Base-by-base conservation (phyloP, 2,888 invertebrate genomes). In the Cylindroiulus punctatus region DNA sequence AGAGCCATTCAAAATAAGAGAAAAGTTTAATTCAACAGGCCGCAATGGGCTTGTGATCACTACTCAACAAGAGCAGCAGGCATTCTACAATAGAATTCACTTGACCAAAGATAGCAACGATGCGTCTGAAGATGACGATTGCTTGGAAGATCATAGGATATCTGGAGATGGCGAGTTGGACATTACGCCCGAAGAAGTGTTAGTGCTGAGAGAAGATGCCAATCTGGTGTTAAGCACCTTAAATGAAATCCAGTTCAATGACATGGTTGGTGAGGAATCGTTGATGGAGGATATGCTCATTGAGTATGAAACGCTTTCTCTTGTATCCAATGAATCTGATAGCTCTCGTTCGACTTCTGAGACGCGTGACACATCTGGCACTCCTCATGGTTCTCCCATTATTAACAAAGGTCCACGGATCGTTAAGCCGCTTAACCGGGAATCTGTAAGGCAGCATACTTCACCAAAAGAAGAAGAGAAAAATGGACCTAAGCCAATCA, bases 261-360 rank as follows among this genome's bases (percentile, higher is more conserved):
- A 90, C 83, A 88, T 88, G 19, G 83, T 42, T 32, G 88, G 88
- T 22, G 89, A 89, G 83, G 88, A 88, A 12, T 88, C 88, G 84
- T 88, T 88, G 26, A 90, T 90, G 84, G 92, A 92, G 87, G 92
- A 93, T 86, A 90, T 91, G 87, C 90, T 92, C 86, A 88, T 93
- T 36, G 94, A 94, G 88, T 93, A 93, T 88, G 94, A 94, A 90
- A 94, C 93, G 0, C 89, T 95, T 88, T 95, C 95, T 89, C 90
- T 94, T 81, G 94, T 95, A 0, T 94, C 95, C 86, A 94, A 94
- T 89, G 95, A 95, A 87, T 94, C 94, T 86, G 94, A 94, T 32
- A 87, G 84, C 88, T 94, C 94, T 32, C 94, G 95, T 90, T 92
- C 89, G 87, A 91, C 88, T 26, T 87, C 88, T 4, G 90, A 86